These are phyloP conservation scores for Pammene aurita DNA, from an alignment of 2,888 invertebrate species.

Conservation along the genomic window DNA sequence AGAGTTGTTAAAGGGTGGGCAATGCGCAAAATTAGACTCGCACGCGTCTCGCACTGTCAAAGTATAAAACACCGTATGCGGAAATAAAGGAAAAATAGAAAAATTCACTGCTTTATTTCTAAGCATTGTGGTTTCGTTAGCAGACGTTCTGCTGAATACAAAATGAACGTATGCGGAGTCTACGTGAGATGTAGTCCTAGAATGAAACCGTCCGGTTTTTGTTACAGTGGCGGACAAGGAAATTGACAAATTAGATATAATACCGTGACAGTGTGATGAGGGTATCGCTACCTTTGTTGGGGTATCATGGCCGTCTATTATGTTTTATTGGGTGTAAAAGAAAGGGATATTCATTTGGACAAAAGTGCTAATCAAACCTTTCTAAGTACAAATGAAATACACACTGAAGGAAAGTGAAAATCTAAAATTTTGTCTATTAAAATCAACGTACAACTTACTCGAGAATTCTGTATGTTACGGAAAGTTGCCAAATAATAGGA, in stretches of 20 bases:
- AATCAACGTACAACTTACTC: too few relatives aligned
- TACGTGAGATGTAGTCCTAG: neutral
- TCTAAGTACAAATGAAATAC: neutral
- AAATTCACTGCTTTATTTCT: too few relatives aligned
- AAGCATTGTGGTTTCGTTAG: too few relatives aligned
- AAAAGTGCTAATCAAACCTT: neutral
- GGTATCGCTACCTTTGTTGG: constrained; percentile 18
- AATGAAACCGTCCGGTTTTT: constrained; percentile 17
- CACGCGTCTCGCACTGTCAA: too few relatives aligned
- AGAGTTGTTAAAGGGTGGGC: too few relatives aligned
- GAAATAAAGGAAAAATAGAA: too few relatives aligned
- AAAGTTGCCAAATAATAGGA: too few relatives aligned
- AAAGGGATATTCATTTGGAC: neutral
- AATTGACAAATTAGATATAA: constrained; percentile 38
- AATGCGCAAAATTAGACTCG: too few relatives aligned
- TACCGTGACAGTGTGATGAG: constrained; percentile 33
- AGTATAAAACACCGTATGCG: neutral
- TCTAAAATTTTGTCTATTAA: too few relatives aligned
- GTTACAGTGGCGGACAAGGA: constrained; percentile 36
- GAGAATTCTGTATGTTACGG: too few relatives aligned
- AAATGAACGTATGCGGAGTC: neutral
- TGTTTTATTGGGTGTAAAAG: constrained; percentile 2
- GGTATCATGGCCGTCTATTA: constrained; percentile 3
- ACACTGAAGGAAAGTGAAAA: neutral
- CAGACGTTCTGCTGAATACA: too few relatives aligned